Conservation (phyloP, 2,888 invertebrate genomes). For the Endomychus coccineus region DNA sequence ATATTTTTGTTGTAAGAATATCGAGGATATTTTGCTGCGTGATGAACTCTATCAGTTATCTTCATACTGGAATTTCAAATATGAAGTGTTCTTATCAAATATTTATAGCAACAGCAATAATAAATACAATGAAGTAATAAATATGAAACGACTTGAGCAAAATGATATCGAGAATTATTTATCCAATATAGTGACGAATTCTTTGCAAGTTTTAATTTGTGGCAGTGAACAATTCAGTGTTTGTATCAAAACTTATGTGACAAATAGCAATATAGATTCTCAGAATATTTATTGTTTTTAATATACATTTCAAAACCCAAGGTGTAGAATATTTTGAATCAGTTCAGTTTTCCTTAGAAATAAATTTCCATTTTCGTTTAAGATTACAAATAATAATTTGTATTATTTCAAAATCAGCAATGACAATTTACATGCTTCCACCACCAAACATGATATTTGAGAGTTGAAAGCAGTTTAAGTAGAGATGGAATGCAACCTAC, state of each 20-base stretch:
- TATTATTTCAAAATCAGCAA: no score
- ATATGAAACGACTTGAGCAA: conserved; percentile 37
- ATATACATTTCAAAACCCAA: no score
- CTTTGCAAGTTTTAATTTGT: conserved; percentile 52
- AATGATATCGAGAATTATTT: conserved; percentile 39
- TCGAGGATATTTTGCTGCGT: conserved; percentile 54
- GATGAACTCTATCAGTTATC: conserved; percentile 52
- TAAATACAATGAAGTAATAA: conserved; percentile 51
- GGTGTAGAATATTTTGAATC: no score
- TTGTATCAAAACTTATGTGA: conserved; percentile 40
- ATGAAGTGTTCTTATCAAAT: conserved; percentile 50
- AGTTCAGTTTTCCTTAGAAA: no score
- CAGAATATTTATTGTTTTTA: conserved; percentile 43
- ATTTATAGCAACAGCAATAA: conserved; percentile 14
- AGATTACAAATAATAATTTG: no score
- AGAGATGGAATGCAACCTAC: no score
- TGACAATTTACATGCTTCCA: no score
- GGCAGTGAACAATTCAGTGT: conserved; percentile 53
- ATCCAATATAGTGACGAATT: conserved; percentile 24
- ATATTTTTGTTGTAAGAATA: conserved; percentile 53
- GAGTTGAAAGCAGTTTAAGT: no score
- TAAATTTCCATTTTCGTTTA: no score
- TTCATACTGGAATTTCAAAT: conserved; percentile 69
- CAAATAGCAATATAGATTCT: conserved; percentile 29
- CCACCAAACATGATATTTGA: no score